Evolutionary conservation across 2,113 vertebrate species (phyloP), one percentile per base, ranked within the genome.

Genomic region (Seriola aureovittata): DNA sequence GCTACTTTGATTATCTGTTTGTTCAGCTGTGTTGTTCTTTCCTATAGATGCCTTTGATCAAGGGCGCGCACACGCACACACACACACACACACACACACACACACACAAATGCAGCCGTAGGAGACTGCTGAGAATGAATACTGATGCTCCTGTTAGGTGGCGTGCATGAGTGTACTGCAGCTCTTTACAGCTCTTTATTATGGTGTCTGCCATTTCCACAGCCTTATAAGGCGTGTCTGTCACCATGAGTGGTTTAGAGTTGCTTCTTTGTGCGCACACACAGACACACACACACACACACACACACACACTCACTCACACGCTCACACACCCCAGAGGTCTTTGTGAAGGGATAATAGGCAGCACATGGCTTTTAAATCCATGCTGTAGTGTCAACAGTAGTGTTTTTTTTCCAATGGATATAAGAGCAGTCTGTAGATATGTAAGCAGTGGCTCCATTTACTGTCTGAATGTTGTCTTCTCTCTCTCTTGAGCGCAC

Each of bases 191-290:
- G 42, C 84, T 64, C 77, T 88, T 77, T 80, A 74, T 78, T 75
- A 75, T 79, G 69, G 29, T 55, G 63, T 57, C 48, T 88, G 82
- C 86, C 75, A 88, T 87, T 75, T 83, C 71, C 71, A 90, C 73
- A 25, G 54, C 92, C 93, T 91, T 94, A 93, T 93, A 93, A 86
- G 93, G 92, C 23, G 12, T 74, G 87, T 83, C 87, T 91, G 87
- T 91, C 84, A 79, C 89, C 23, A 1, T 60, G 57, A 73, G 52
- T 46, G 71, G 40, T 78, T 78, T 59, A 58, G 62, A 66, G 64
- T 65, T 34, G 57, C 23, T 64, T 73, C 32, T 69, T 50, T 58
- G 19, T 36, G 25, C 58, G 13, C 63, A 66, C 77, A 59, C 71
- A 75, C 71, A 48, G 67, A 80, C 64, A 66, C 82, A 74, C 77